phyloP scores from a whole-genome alignment of 2,113 vertebrate genomes.

The Pseudopodoces humilis region DNA sequence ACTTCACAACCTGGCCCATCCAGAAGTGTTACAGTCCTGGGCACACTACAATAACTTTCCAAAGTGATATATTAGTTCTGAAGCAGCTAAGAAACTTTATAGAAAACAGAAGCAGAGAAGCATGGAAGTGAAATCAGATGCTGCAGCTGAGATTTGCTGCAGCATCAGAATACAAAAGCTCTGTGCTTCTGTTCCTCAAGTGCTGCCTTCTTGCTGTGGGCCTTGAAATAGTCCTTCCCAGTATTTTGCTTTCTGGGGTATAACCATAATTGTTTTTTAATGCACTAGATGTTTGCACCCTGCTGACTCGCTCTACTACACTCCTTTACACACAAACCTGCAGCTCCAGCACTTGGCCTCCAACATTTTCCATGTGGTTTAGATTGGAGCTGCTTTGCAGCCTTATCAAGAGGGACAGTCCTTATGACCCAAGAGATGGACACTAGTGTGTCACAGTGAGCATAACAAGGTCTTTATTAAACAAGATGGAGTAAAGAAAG shows the following conservation, averaged over 20 bases:
- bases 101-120: neutral
- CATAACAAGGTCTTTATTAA: constrained; percentile 29
- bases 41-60: neutral
- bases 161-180: neutral
- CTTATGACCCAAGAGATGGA: neutral
- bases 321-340: neutral
- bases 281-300: neutral
- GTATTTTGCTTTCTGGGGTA: neutral
- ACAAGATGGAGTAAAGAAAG: neutral
- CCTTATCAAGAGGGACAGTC: neutral
- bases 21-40: neutral
- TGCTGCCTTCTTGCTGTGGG: neutral
- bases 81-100: neutral
- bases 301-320: constrained; percentile 11
- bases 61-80: neutral
- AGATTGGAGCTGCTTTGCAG: neutral
- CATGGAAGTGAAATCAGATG: neutral
- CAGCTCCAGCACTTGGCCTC: neutral
- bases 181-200: neutral
- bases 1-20: neutral
- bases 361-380: neutral
- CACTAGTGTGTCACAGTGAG: neutral
- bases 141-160: neutral
- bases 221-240: neutral
- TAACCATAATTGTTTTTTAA: neutral